phyloP scores from a whole-genome alignment of 2,888 invertebrate species.

The Sesia bembeciformis region DNA sequence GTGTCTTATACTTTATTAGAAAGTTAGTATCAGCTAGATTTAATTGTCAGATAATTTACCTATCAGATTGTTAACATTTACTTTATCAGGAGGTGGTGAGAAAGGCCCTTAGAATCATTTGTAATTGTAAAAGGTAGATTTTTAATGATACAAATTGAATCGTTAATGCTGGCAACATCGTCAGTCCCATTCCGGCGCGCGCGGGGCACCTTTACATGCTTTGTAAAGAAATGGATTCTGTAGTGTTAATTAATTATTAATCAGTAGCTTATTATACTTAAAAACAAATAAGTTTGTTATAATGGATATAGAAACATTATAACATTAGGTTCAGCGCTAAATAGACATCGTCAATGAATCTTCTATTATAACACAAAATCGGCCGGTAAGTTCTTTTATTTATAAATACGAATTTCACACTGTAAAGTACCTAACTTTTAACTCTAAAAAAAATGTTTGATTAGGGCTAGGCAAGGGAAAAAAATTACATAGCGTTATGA shows the following conservation, averaged over 20 bases:
- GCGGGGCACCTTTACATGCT: constrained; percentile 26
- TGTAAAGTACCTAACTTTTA: no score
- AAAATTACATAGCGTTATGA: background rate
- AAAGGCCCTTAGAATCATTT: no score
- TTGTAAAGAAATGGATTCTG: constrained; percentile 37
- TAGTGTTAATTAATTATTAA: constrained; percentile 13
- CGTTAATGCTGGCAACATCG: constrained; percentile 27
- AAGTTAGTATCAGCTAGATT: no score
- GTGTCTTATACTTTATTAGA: no score
- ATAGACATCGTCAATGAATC: background rate
- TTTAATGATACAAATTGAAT: constrained; percentile 10
- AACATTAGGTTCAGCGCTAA: constrained; percentile 2
- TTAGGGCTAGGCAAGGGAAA: no score
- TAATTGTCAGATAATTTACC: no score
- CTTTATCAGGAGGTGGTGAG: no score
- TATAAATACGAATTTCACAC: background rate
- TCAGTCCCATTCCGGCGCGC: constrained; percentile 35
- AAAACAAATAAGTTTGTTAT: background rate
- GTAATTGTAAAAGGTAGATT: background rate
- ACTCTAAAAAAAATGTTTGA: no score
- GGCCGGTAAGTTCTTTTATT: background rate
- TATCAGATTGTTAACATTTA: no score
- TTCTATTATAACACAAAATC: background rate
- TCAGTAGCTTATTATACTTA: background rate
- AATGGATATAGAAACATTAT: background rate